phyloP scores from a whole-genome alignment of 2,888 invertebrate species.

The Cheilosia pagana region DNA sequence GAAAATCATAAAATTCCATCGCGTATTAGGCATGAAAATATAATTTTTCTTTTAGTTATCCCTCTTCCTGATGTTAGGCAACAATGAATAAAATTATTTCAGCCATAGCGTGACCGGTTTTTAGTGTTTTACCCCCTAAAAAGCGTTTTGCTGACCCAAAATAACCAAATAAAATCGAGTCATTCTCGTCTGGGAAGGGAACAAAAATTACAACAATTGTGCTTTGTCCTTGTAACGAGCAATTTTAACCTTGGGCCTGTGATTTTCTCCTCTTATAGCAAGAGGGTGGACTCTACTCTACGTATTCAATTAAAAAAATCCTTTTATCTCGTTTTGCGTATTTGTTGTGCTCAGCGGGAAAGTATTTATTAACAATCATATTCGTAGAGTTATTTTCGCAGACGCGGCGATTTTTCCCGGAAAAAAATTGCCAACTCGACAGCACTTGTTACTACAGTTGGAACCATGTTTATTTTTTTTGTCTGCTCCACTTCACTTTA shows the following conservation, averaged over 20 bases:
- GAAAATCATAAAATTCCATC: slow-evolving; percentile 40
- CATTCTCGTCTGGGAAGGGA: not conserved
- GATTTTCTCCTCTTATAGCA: not conserved
- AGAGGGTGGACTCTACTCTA: not conserved
- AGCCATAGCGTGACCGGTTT: slow-evolving; percentile 25
- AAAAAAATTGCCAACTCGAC: not conserved
- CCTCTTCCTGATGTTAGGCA: slow-evolving; percentile 13
- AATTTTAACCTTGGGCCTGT: slow-evolving; percentile 6
- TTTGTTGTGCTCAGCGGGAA: slow-evolving; percentile 11
- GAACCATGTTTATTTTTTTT: not conserved
- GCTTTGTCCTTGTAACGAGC: slow-evolving; percentile 13
- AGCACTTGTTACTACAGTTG: slow-evolving; percentile 10
- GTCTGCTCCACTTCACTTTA: not conserved
- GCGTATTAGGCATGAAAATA: slow-evolving; percentile 34
- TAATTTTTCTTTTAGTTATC: slow-evolving; percentile 9
- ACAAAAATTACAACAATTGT: not conserved
- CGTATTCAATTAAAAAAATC: slow-evolving; percentile 20
- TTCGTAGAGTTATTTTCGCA: not conserved
- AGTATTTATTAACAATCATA: slow-evolving; percentile 1
- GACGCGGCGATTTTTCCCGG: not conserved
- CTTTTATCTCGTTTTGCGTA: slow-evolving; percentile 13
- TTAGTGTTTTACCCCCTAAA: slow-evolving; percentile 10
- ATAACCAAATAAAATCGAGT: slow-evolving; percentile 26
- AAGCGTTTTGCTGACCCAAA: slow-evolving; percentile 6
- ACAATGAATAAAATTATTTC: slow-evolving; percentile 26